These are phyloP conservation scores for Dysdera silvatica DNA, from an alignment of 1,140 invertebrate species.

Conservation along the genomic window DNA sequence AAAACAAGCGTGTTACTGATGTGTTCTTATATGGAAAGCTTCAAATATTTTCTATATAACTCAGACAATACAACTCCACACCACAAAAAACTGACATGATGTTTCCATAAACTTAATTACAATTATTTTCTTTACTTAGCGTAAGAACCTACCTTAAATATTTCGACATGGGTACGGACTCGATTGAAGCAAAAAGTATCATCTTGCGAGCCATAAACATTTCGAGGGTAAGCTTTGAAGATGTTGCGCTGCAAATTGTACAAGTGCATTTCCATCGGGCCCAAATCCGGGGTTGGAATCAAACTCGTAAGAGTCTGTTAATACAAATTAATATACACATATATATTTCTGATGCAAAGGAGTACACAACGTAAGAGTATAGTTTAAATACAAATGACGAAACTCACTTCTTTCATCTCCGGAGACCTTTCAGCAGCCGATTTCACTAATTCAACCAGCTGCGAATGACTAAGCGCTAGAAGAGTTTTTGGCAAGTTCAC, in stretches of 20 bases:
- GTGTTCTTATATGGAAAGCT: too few relatives aligned
- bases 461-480: constrained; percentile 4
- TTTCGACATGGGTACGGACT: constrained; percentile 6
- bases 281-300: constrained; percentile 4
- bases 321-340: too few relatives aligned
- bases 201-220: constrained; percentile 13
- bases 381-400: neutral
- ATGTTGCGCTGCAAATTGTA: constrained; percentile 5
- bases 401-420: constrained; percentile 2
- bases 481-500: neutral
- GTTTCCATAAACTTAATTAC: too few relatives aligned
- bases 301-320: neutral
- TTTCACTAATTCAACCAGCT: neutral
- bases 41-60: too few relatives aligned
- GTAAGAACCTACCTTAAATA: constrained; percentile 12
- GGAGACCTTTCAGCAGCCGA: neutral
- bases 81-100: too few relatives aligned
- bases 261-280: neutral
- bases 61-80: too few relatives aligned
- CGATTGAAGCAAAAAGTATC: constrained; percentile 3
- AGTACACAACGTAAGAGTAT: too few relatives aligned
- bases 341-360: too few relatives aligned
- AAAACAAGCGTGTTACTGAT: too few relatives aligned
- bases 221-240: constrained; percentile 4
- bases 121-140: too few relatives aligned